phyloP scores from a whole-genome alignment of 2,797 vertebrate genomes.

The Bufotes viridis region DNA sequence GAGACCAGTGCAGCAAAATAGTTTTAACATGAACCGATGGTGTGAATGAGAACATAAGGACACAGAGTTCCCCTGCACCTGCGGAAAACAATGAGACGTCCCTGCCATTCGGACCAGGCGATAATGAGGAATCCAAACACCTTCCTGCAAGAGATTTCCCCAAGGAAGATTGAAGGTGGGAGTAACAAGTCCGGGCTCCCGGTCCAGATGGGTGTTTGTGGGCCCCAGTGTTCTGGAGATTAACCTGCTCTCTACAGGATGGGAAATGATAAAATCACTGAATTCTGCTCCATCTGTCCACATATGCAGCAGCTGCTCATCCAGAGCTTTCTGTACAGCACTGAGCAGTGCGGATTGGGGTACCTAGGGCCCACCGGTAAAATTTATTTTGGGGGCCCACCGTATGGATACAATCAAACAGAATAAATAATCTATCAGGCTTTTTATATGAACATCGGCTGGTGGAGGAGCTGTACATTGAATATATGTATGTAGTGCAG shows the following conservation, averaged over 20 bases:
- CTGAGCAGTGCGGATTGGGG: too few relatives aligned
- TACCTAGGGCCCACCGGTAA: too few relatives aligned
- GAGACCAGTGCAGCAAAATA: not conserved
- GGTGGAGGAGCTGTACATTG: too few relatives aligned
- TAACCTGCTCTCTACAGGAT: not conserved
- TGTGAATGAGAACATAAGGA: not conserved
- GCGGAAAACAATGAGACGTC: not conserved
- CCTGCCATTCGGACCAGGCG: not conserved
- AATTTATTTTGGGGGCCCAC: too few relatives aligned
- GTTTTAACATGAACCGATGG: not conserved
- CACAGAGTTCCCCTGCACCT: not conserved
- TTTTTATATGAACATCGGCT: too few relatives aligned
- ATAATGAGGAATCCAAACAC: constrained; percentile 1
- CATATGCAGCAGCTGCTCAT: not conserved
- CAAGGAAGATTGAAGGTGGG: not conserved
- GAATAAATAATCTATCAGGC: too few relatives aligned
- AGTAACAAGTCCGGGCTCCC: not conserved
- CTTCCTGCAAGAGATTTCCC: not conserved
- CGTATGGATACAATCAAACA: too few relatives aligned
- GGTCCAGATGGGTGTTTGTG: not conserved
- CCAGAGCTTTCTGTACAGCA: not conserved
- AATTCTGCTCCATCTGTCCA: not conserved
- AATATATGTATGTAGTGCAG: too few relatives aligned
- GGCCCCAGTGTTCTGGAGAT: not conserved
- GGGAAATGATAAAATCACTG: not conserved